phyloP scores from a whole-genome alignment of 2,888 invertebrate genomes.

The Linyphia triangularis region DNA sequence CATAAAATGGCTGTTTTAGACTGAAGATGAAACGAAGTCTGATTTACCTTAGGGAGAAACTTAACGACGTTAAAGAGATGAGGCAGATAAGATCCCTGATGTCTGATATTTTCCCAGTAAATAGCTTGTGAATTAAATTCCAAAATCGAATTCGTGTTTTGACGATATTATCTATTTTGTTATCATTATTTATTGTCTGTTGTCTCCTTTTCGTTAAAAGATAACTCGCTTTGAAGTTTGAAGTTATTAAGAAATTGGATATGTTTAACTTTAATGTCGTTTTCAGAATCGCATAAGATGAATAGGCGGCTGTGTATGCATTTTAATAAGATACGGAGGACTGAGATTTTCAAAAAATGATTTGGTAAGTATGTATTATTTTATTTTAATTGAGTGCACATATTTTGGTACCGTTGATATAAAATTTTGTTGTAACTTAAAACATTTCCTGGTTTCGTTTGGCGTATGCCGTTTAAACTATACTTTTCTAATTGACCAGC shows the following conservation, averaged over 20 bases:
- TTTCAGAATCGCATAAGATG: neutral
- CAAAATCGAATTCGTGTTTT: conserved; percentile 13
- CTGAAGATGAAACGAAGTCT: conserved; percentile 33
- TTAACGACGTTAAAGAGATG: conserved; percentile 43
- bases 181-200: neutral
- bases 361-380: too few species aligned
- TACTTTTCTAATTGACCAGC: too few species aligned
- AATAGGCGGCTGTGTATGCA: too few species aligned
- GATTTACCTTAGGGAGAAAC: conserved; percentile 4
- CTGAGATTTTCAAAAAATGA: too few species aligned
- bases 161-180: neutral
- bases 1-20: conserved; percentile 16
- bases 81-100: conserved; percentile 1
- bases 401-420: too few species aligned
- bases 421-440: too few species aligned
- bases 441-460: too few species aligned
- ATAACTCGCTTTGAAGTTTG: neutral
- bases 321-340: too few species aligned
- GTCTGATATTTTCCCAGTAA: conserved; percentile 37
- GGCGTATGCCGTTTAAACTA: too few species aligned
- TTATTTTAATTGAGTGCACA: too few species aligned
- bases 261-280: neutral
- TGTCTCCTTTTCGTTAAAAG: neutral
- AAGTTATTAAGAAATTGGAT: neutral
- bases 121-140: conserved; percentile 45